These are phyloP conservation scores for Bos indicus DNA, from an alignment of 2,113 vertebrate genomes.

Conservation along the genomic window DNA sequence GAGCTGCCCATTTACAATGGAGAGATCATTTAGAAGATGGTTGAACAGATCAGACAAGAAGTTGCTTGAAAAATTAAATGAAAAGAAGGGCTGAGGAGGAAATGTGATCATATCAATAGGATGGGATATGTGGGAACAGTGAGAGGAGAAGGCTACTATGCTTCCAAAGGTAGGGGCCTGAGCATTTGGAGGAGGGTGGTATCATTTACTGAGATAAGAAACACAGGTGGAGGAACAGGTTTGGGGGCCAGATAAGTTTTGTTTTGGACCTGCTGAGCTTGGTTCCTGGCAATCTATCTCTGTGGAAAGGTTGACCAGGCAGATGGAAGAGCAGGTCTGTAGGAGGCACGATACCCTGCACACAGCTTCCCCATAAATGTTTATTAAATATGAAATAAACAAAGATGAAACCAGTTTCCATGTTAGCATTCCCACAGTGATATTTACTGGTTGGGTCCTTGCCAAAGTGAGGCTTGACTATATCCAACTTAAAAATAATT, in stretches of 20 bases:
- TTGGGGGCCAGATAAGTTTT: slow-evolving; percentile 44
- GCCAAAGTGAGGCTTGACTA: slow-evolving; percentile 47
- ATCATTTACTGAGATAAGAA: not conserved
- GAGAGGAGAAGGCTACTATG: not conserved
- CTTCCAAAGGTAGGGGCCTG: not conserved
- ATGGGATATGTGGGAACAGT: not conserved
- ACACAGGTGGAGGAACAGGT: slow-evolving; percentile 48
- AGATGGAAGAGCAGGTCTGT: slow-evolving; percentile 67
- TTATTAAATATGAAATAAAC: slow-evolving; percentile 71
- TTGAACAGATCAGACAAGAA: not conserved
- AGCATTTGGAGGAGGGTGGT: slow-evolving; percentile 24
- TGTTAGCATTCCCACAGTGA: slow-evolving; percentile 63
- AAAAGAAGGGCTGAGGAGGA: not conserved
- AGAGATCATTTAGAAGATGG: not conserved
- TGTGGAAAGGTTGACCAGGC: slow-evolving; percentile 55
- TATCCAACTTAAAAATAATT: slow-evolving; percentile 74
- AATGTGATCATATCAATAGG: not conserved
- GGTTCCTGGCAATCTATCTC: slow-evolving; percentile 4
- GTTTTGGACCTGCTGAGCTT: not conserved
- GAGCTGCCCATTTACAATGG: not conserved
- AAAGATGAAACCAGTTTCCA: slow-evolving; percentile 70
- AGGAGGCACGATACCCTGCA: slow-evolving; percentile 56
- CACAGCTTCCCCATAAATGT: slow-evolving; percentile 67
- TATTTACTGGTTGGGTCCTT: slow-evolving; percentile 63
- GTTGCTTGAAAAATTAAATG: not conserved